Percentiles rank a stretch among this genome's conserved stretches.
phyloP scores from a whole-genome alignment of 2,113 vertebrate genomes.

The Pelodiscus sinensis region DNA sequence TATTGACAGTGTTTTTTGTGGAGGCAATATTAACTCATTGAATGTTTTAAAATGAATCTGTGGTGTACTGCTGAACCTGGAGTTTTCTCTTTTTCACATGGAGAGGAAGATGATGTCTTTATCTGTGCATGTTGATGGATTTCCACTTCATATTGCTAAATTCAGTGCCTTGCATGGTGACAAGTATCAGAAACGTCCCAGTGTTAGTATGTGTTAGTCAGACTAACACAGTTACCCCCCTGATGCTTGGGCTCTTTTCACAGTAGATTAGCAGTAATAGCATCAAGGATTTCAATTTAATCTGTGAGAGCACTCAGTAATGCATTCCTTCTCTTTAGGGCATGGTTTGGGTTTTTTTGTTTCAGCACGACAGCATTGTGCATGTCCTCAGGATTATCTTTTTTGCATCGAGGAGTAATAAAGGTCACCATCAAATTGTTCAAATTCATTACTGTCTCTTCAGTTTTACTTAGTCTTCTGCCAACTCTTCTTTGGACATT shows the following conservation, averaged over 20 bases:
- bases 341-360: not conserved
- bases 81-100: not conserved
- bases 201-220: too few relatives aligned
- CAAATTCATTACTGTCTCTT: not conserved
- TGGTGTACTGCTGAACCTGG: not conserved
- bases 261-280: not conserved
- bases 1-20: not conserved
- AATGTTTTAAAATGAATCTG: constrained; percentile 27
- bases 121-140: too few relatives aligned
- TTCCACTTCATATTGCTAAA: too few relatives aligned
- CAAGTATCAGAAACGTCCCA: too few relatives aligned
- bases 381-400: not conserved
- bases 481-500: not conserved
- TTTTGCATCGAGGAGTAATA: constrained; percentile 25
- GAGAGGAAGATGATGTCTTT: too few relatives aligned
- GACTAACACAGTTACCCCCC: too few relatives aligned
- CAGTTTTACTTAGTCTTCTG: not conserved
- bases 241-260: not conserved
- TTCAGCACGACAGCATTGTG: not conserved
- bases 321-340: not conserved
- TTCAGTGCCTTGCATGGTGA: too few relatives aligned
- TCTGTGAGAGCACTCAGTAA: not conserved
- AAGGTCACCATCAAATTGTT: constrained; percentile 15
- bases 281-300: not conserved
- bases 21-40: not conserved